A percentile compares a stretch with the other conserved stretches of the same genome.
phyloP scores from a whole-genome alignment of 2,888 invertebrate species.

The Aelia acuminata region DNA sequence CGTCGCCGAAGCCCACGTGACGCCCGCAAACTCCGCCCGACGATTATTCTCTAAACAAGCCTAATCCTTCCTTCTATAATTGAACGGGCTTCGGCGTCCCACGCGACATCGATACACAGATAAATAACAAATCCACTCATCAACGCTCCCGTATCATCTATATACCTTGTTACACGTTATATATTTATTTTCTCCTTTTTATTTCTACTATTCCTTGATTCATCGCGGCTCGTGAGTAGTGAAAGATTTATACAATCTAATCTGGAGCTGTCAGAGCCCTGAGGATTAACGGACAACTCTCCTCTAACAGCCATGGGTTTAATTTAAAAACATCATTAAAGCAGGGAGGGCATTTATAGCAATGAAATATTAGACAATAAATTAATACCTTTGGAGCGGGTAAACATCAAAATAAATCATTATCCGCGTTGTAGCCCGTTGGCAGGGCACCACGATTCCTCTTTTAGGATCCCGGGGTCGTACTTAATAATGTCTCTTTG shows the following conservation, averaged over 20 bases:
- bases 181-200: background rate
- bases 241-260: conserved; percentile 45
- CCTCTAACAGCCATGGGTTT: background rate
- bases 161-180: background rate
- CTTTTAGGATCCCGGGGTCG: background rate
- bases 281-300: conserved; percentile 43
- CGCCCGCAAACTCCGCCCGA: conserved; percentile 6
- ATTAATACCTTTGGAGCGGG: conserved; percentile 34
- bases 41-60: background rate
- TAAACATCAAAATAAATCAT: conserved; percentile 50
- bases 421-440: background rate
- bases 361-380: conserved; percentile 42
- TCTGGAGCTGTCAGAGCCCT: conserved; percentile 19
- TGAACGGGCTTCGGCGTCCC: background rate
- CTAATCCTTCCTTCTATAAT: conserved; percentile 33
- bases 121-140: background rate
- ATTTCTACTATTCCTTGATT: conserved; percentile 26
- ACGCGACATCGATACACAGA: conserved; percentile 40
- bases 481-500: conserved; percentile 33
- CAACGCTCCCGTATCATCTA: conserved; percentile 10
- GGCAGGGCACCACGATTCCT: conserved; percentile 6
- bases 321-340: conserved; percentile 51
- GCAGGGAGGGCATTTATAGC: conserved; percentile 35
- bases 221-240: conserved; percentile 13
- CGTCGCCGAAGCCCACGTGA: background rate